A percentile compares a stretch with the other conserved stretches of the same genome.
phyloP scores from a whole-genome alignment of 2,113 vertebrate species.

The Apteryx owenii region DNA sequence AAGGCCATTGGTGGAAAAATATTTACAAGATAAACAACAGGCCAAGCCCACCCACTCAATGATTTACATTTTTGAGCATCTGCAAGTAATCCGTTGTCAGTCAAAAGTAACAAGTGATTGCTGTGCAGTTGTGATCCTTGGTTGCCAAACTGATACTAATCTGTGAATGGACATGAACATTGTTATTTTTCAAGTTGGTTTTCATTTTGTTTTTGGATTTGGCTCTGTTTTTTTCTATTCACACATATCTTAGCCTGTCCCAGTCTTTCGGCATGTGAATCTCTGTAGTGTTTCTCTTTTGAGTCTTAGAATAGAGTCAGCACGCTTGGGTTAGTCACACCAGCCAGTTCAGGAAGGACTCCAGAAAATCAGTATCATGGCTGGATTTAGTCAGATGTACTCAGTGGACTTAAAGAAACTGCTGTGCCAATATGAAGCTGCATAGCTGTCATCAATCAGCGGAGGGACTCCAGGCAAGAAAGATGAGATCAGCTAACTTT shows the following conservation, averaged over 20 bases:
- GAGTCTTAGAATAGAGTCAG: not conserved
- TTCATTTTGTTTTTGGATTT: not conserved
- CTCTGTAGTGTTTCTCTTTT: not conserved
- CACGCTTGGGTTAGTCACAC: not conserved
- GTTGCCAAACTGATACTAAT: constrained; percentile 29
- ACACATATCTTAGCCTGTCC: not conserved
- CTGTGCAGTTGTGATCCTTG: constrained; percentile 60
- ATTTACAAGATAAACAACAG: not conserved
- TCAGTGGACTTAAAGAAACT: not conserved
- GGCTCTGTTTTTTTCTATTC: not conserved
- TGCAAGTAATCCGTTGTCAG: constrained; percentile 37
- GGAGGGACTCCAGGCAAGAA: not conserved
- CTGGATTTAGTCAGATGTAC: not conserved
- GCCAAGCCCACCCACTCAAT: constrained; percentile 2
- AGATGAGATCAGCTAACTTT: not conserved
- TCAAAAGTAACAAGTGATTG: constrained; percentile 43
- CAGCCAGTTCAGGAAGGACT: not conserved
- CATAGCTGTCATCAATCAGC: not conserved
- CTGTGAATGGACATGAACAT: not conserved
- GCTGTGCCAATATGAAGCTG: not conserved
- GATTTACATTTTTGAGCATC: constrained; percentile 34
- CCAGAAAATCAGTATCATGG: not conserved
- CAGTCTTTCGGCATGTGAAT: not conserved
- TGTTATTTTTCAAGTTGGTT: not conserved
- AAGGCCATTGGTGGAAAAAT: not conserved